Percentiles rank a stretch among this genome's conserved stretches.
Evolutionary conservation across 2,888 invertebrate genomes (phyloP).

Genomic region (Lasioglossum figueresi): DNA sequence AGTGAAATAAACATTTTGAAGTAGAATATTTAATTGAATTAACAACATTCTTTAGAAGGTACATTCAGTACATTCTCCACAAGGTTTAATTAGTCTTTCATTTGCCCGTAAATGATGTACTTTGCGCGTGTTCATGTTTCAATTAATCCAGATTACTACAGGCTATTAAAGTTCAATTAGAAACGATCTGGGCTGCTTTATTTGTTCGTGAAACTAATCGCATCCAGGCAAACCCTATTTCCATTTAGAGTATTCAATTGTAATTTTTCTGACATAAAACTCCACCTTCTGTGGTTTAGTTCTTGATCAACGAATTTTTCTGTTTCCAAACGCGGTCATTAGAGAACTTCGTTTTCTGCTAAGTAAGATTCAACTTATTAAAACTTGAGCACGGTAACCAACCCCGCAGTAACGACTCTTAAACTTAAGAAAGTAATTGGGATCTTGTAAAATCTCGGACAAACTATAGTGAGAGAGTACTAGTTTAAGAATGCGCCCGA

Average conservation of each 20-base stretch:
- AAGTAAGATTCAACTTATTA: slow-evolving; percentile 6
- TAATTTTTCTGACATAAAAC: background rate
- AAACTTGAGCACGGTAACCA: background rate
- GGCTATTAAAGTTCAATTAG: background rate
- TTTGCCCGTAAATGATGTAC: background rate
- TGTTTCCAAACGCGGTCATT: background rate
- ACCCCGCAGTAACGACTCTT: background rate
- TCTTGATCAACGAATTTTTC: background rate
- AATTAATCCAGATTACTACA: background rate
- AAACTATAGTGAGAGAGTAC: background rate
- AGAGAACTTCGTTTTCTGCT: slow-evolving; percentile 3
- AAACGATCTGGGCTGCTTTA: background rate
- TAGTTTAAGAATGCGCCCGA: background rate
- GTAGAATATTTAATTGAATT: background rate
- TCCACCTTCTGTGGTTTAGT: background rate
- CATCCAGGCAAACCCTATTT: background rate
- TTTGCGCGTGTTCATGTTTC: background rate
- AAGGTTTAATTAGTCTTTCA: background rate
- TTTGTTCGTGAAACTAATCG: background rate
- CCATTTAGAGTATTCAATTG: background rate
- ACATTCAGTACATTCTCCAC: background rate
- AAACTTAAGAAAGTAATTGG: background rate
- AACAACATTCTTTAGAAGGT: background rate
- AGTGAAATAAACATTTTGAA: background rate
- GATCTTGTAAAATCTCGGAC: background rate